Base-by-base conservation (phyloP, 2,888 invertebrate genomes). In the Proisotoma minuta region DNA sequence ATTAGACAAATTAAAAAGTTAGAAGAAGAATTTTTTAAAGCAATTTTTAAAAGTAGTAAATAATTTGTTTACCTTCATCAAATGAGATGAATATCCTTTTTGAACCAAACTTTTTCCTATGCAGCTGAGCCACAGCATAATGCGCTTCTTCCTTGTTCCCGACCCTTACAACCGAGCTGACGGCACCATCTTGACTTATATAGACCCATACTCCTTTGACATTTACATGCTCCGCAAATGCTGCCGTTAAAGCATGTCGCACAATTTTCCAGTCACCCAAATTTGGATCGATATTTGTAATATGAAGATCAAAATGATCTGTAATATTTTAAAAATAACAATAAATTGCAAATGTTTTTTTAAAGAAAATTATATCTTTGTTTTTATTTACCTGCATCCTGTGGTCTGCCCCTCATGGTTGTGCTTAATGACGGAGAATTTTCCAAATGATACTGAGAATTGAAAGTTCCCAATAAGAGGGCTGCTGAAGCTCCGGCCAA, bases 61-160 rank as follows among this genome's bases (percentile, higher is more conserved):
- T 34, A 15, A 34, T 34, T 34, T 34, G 82, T 5, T 82, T 82
- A 3, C 82, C 84, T 60, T 85, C 83, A 23, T 84, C 85, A 64
- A 88, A 82, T 0, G 88, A 84, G 71, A 93, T 87, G 68, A 87
- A 83, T 62, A 93, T 87, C 54, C 91, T 81, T 74, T 89, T 88
- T 70, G 86, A 86, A 5, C 89, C 92, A 61, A 93, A 81, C 75
- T 89, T 88, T 62, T 87, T 85, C 60, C 90, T 84, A 78, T 93
- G 92, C 52, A 92, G 81, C 75, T 89, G 87, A 0, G 91, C 89
- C 69, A 93, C 90, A 29, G 87, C 87, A 43, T 59, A 65, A 72
- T 84, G 78, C 63, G 82, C 79, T 74, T 89, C 88, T 75, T 85
- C 84, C 61, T 85, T 81, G 1, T 84, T 84, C 0, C 84, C 82